A percentile compares a stretch with the other conserved stretches of the same genome.
Evolutionary conservation across 2,113 vertebrate genomes (phyloP).

Genomic region (Corvus cornix): DNA sequence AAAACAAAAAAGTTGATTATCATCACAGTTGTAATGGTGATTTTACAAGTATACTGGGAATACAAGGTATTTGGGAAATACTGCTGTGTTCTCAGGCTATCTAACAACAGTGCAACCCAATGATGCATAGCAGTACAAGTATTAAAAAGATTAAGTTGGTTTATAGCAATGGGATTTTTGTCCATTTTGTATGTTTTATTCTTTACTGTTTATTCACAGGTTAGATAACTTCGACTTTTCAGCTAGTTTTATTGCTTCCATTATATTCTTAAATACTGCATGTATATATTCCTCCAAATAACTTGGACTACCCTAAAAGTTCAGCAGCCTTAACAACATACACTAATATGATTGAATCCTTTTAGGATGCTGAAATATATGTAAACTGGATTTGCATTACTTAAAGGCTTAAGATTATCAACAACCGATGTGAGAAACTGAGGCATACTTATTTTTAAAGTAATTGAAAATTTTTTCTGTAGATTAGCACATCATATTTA

Average conservation of each 20-base stretch:
- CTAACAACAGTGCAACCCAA: neutral
- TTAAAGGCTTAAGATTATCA: neutral
- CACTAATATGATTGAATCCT: neutral
- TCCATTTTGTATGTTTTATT: neutral
- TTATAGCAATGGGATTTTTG: neutral
- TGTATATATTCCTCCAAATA: neutral
- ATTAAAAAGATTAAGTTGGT: accelerated
- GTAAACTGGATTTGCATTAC: neutral
- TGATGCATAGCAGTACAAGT: accelerated
- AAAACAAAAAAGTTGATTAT: accelerated
- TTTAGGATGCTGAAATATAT: neutral
- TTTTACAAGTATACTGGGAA: neutral
- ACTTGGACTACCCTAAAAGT: neutral
- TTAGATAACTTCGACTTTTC: neutral
- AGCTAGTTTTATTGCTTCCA: neutral
- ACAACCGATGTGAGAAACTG: neutral
- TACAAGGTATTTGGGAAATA: neutral
- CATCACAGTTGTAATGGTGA: neutral
- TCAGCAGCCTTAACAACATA: neutral
- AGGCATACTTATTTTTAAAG: neutral
- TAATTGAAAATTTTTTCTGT: neutral
- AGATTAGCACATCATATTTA: neutral
- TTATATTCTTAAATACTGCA: neutral
- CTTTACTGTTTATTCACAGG: neutral
- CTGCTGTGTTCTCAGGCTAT: neutral